Evolutionary conservation across 2,113 vertebrate genomes (phyloP).

Genomic region (Athene noctua): DNA sequence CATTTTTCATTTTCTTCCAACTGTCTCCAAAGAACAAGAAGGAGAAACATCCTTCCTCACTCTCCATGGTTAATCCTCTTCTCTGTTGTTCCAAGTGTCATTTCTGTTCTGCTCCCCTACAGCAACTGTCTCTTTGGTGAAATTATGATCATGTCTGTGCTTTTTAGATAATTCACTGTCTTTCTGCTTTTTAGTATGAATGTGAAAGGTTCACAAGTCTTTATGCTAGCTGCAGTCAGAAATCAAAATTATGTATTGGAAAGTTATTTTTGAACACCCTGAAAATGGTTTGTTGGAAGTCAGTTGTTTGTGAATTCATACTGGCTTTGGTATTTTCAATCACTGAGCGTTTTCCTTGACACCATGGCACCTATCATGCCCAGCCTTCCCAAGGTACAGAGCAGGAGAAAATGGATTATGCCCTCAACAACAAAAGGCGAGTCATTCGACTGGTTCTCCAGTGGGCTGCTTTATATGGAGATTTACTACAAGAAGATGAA

Average conservation of each 20-base stretch:
- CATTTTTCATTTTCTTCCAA: not conserved
- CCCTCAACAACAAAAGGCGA: slow-evolving; percentile 93
- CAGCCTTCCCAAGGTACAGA: slow-evolving; percentile 94
- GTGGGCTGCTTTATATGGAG: slow-evolving; percentile 85
- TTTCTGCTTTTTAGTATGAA: not conserved
- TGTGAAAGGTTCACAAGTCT: not conserved
- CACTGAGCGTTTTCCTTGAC: slow-evolving; percentile 80
- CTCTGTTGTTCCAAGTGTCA: not conserved
- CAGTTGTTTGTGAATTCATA: not conserved
- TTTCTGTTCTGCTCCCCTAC: slow-evolving; percentile 6
- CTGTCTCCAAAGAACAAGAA: not conserved
- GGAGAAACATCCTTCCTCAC: not conserved
- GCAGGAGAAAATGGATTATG: slow-evolving; percentile 94
- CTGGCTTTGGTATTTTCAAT: not conserved
- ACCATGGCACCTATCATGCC: slow-evolving; percentile 86
- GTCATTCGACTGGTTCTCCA: slow-evolving; percentile 90
- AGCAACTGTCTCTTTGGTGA: slow-evolving; percentile 29
- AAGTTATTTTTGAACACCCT: not conserved
- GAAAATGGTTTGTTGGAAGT: not conserved
- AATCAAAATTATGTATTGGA: not conserved
- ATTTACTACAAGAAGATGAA: slow-evolving; percentile 90
- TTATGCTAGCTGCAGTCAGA: not conserved
- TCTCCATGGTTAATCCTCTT: not conserved
- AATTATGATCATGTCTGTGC: slow-evolving; percentile 40
- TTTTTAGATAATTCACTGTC: not conserved